Evolutionary conservation across 2,888 invertebrate species (phyloP).

Genomic region (Chrysina gloriosa): DNA sequence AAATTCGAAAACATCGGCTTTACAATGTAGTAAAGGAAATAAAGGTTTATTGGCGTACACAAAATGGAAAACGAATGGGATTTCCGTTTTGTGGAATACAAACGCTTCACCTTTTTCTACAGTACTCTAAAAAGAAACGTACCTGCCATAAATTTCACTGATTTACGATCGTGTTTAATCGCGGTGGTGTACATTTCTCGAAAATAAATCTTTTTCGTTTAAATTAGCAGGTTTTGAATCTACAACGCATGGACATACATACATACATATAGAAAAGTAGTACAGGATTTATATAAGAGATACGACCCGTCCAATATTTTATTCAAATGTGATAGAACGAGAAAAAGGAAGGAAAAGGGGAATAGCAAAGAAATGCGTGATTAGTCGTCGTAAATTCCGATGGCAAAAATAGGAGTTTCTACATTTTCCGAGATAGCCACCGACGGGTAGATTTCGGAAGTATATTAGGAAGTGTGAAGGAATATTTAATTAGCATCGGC

Average conservation of each 20-base stretch:
- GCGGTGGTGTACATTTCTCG: not conserved
- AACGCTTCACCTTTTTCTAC: not conserved
- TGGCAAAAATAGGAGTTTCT: slow-evolving; percentile 36
- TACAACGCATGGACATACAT: slow-evolving; percentile 1
- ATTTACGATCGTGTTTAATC: slow-evolving; percentile 19
- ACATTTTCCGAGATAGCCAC: slow-evolving; percentile 25
- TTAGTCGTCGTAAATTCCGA: slow-evolving; percentile 34
- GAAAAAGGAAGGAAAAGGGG: not conserved
- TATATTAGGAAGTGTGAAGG: slow-evolving; percentile 45
- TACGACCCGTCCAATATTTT: slow-evolving; percentile 17
- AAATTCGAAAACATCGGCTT: too few relatives aligned
- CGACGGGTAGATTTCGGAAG: slow-evolving; percentile 28
- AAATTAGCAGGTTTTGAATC: slow-evolving; percentile 18
- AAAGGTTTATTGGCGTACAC: not conserved
- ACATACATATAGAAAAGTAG: not conserved
- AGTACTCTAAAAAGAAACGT: not conserved
- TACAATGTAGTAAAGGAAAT: too few relatives aligned
- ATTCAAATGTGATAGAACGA: slow-evolving; percentile 14
- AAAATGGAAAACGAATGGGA: not conserved
- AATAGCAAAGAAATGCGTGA: slow-evolving; percentile 38
- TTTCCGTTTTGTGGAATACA: not conserved
- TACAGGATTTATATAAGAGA: slow-evolving; percentile 12
- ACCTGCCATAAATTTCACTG: slow-evolving; percentile 12
- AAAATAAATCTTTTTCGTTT: slow-evolving; percentile 10
- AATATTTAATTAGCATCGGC: slow-evolving; percentile 43